phyloP scores from a whole-genome alignment of 2,113 vertebrate species.

The Rana temporaria region DNA sequence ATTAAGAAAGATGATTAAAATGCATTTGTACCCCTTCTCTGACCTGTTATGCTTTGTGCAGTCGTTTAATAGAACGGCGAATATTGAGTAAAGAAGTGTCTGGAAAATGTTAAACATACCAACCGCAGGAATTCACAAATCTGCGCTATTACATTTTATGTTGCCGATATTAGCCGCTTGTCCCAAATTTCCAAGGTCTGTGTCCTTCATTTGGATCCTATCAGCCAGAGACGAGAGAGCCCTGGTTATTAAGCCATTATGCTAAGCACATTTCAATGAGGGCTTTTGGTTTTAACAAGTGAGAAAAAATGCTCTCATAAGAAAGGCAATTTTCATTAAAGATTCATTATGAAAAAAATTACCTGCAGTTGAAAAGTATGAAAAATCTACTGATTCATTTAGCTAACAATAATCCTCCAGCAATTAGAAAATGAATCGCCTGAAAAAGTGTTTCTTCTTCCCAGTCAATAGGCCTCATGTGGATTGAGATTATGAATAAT shows the following conservation, averaged over 20 bases:
- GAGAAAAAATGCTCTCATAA: slow-evolving; percentile 70
- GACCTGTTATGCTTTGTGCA: slow-evolving; percentile 24
- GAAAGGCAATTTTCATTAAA: slow-evolving; percentile 71
- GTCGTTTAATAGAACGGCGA: slow-evolving; percentile 32
- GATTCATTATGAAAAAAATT: slow-evolving; percentile 73
- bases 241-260: slow-evolving; percentile 64
- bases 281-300: slow-evolving; percentile 75
- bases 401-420: slow-evolving; percentile 58
- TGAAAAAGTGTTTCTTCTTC: slow-evolving; percentile 54
- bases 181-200: slow-evolving; percentile 61
- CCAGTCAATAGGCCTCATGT: slow-evolving; percentile 57
- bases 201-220: slow-evolving; percentile 63
- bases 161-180: slow-evolving; percentile 56
- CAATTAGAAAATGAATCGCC: slow-evolving; percentile 65
- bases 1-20: slow-evolving; percentile 50
- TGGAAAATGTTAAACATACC: slow-evolving; percentile 45
- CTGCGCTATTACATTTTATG: slow-evolving; percentile 62
- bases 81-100: slow-evolving; percentile 30
- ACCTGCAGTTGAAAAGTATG: slow-evolving; percentile 71
- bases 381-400: slow-evolving; percentile 58
- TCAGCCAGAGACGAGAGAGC: slow-evolving; percentile 61
- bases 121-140: slow-evolving; percentile 46
- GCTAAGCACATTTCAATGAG: slow-evolving; percentile 71
- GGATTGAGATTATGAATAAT: slow-evolving; percentile 55
- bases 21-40: slow-evolving; percentile 36